These are phyloP conservation scores for Ridgeia piscesae DNA, from an alignment of 1,140 invertebrate genomes.

Conservation along the genomic window DNA sequence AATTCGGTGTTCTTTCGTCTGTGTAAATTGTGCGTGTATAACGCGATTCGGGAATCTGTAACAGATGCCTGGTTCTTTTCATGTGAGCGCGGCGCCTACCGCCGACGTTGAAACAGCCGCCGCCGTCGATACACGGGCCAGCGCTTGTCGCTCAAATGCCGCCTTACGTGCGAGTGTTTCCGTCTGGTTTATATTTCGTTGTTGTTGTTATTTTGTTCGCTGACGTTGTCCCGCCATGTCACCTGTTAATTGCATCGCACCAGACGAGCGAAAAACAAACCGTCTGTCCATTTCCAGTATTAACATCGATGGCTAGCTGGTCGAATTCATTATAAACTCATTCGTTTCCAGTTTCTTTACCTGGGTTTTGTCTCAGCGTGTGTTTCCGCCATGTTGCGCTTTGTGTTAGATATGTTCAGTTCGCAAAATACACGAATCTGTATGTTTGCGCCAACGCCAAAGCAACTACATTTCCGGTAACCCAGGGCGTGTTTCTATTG, in stretches of 20 bases:
- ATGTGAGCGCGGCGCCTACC: neutral
- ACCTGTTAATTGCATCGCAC: neutral
- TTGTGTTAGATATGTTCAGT: no score
- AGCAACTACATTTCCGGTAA: neutral
- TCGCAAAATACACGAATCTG: neutral
- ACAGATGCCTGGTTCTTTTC: neutral
- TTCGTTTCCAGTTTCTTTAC: neutral
- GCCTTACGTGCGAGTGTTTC: neutral
- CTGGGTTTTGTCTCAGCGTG: neutral
- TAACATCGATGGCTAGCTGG: neutral
- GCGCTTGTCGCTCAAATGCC: neutral
- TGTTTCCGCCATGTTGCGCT: no score
- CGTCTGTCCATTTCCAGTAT: neutral
- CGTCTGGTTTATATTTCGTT: neutral
- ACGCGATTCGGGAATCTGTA: neutral
- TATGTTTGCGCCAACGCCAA: neutral
- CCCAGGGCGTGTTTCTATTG: no score
- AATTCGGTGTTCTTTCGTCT: neutral
- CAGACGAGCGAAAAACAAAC: neutral
- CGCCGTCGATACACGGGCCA: neutral
- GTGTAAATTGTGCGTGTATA: conserved; percentile 1
- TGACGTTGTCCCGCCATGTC: neutral
- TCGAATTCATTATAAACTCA: neutral
- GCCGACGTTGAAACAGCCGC: neutral
- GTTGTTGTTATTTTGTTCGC: neutral